These are phyloP conservation scores for mouse (Mus musculus) DNA, from an alignment of 2,113 vertebrate genomes.

Conservation along the genomic window DNA sequence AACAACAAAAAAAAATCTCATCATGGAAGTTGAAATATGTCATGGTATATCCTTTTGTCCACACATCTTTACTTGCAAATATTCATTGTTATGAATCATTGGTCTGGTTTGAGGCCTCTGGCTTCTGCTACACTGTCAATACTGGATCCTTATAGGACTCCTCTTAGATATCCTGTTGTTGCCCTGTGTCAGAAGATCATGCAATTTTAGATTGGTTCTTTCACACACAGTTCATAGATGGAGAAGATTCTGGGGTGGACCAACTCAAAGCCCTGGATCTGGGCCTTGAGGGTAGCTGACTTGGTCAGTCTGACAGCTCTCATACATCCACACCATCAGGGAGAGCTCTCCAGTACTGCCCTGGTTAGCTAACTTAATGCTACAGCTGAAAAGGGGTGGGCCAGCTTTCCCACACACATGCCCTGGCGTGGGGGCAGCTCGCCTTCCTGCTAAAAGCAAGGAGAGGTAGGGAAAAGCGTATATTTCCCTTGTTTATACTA, in stretches of 20 bases:
- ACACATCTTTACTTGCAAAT: not conserved
- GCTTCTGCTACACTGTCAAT: not conserved
- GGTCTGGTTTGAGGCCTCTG: not conserved
- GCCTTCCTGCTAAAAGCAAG: not conserved
- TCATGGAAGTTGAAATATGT: not conserved
- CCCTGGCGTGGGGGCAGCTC: not conserved
- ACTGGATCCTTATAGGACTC: not conserved
- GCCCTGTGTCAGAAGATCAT: not conserved
- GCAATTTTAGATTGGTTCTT: not conserved
- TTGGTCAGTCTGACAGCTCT: not conserved
- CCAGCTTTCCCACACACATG: not conserved
- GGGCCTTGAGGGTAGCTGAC: not conserved
- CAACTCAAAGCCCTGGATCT: not conserved
- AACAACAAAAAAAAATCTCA: not conserved
- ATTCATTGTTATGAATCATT: not conserved
- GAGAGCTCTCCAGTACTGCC: not conserved
- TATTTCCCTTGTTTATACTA: not conserved
- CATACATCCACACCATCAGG: not conserved
- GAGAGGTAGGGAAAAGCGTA: not conserved
- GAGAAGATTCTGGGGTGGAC: not conserved
- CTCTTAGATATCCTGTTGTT: not conserved
- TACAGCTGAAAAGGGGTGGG: not conserved
- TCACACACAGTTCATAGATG: not conserved
- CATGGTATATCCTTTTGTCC: not conserved
- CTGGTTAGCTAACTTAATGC: not conserved